phyloP scores from a whole-genome alignment of 2,888 invertebrate species.

The Drosophila setosimentum region DNA sequence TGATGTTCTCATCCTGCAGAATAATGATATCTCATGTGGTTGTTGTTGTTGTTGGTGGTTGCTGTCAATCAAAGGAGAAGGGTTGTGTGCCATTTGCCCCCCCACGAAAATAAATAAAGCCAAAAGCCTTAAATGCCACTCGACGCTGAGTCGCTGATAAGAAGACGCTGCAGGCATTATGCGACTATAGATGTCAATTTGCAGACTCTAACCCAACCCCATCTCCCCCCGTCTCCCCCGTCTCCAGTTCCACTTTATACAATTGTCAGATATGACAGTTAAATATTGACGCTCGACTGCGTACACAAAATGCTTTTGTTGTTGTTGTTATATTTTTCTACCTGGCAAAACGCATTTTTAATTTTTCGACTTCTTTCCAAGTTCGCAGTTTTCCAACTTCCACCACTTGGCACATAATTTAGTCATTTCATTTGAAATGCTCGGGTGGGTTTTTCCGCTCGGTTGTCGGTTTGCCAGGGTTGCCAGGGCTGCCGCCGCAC shows the following conservation, averaged over 20 bases:
- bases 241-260: constrained; percentile 9
- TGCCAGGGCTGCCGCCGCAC: constrained; percentile 36
- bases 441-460: constrained; percentile 30
- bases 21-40: constrained; percentile 27
- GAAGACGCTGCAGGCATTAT: constrained; percentile 60
- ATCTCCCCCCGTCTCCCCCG: neutral
- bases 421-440: constrained; percentile 81
- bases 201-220: constrained; percentile 3
- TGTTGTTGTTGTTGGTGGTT: constrained; percentile 39
- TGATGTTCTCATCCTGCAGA: constrained; percentile 36
- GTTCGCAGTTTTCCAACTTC: constrained; percentile 64
- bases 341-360: constrained; percentile 76
- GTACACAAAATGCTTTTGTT: constrained; percentile 33
- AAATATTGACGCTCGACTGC: constrained; percentile 79
- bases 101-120: constrained; percentile 20
- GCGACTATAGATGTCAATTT: constrained; percentile 40
- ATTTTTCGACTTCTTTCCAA: constrained; percentile 59
- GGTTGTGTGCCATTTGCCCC: constrained; percentile 57
- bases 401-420: constrained; percentile 82
- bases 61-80: constrained; percentile 78
- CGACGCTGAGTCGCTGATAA: constrained; percentile 61
- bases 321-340: constrained; percentile 39
- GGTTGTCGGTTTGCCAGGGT: constrained; percentile 1
- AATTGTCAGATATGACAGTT: constrained; percentile 78
- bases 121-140: constrained; percentile 68